Conservation (phyloP, 2,797 vertebrate genomes). For the Sphenopsis melanotis region DNA sequence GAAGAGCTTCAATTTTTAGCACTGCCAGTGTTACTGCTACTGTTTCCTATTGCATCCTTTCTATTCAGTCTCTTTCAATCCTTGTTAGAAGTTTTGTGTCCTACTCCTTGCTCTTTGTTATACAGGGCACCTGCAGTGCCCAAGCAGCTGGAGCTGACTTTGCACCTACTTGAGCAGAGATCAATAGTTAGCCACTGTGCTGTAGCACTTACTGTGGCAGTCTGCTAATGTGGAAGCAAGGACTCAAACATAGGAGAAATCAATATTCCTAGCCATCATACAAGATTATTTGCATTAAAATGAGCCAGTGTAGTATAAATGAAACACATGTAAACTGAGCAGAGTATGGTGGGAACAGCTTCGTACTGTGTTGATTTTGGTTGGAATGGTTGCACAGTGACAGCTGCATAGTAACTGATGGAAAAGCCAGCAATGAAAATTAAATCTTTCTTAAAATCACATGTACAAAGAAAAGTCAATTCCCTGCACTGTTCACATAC, state of each 20-base stretch:
- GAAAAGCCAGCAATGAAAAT: not conserved
- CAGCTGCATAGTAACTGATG: not conserved
- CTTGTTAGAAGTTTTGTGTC: not conserved
- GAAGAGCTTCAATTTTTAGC: not conserved
- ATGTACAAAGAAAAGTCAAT: not conserved
- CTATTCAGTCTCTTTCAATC: not conserved
- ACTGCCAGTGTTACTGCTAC: not conserved
- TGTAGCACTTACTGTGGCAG: not conserved
- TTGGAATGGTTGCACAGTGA: not conserved
- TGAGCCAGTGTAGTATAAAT: not conserved
- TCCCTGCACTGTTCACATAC: not conserved
- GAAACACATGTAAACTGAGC: not conserved
- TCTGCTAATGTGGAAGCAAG: not conserved
- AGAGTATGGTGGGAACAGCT: not conserved
- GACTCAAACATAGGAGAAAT: not conserved
- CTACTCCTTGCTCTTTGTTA: not conserved
- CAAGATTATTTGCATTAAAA: not conserved
- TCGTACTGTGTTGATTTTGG: not conserved
- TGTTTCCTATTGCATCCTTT: not conserved
- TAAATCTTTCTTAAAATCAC: not conserved
- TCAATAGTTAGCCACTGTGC: not conserved
- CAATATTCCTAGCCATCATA: not conserved
- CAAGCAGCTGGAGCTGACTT: not conserved
- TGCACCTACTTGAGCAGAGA: not conserved
- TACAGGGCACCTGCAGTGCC: not conserved